Conservation (phyloP, 2,888 invertebrate species). For the Lithophane leautieri region DNA sequence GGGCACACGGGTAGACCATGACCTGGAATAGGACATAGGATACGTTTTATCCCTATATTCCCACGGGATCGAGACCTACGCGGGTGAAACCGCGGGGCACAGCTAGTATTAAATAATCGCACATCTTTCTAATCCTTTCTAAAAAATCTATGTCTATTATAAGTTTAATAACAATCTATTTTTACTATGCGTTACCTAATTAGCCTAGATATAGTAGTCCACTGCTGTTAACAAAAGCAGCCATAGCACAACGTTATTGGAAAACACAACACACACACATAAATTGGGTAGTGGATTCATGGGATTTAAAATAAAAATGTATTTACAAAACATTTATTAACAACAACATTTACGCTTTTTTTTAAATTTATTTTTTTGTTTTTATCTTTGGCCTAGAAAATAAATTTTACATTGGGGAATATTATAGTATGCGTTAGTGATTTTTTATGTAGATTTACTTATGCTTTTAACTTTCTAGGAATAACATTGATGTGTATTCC, state of each 20-base stretch:
- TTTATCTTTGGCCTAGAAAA: neutral
- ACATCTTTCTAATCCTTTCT: neutral
- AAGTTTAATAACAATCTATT: too few species aligned
- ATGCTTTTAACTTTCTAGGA: constrained; percentile 42
- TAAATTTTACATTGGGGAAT: neutral
- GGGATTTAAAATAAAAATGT: neutral
- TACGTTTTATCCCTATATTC: too few species aligned
- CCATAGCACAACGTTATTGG: neutral
- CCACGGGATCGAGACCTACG: too few species aligned
- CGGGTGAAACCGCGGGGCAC: too few species aligned
- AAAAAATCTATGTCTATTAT: neutral
- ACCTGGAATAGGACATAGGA: too few species aligned
- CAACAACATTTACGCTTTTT: too few species aligned
- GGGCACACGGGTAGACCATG: too few species aligned
- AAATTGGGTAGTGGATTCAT: neutral
- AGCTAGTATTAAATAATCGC: too few species aligned
- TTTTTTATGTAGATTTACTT: too few species aligned
- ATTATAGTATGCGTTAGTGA: neutral
- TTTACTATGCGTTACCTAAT: neutral
- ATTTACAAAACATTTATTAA: constrained; percentile 8
- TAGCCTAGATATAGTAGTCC: neutral
- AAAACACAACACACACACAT: neutral
- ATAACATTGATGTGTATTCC: constrained; percentile 61
- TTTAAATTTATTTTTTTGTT: too few species aligned
- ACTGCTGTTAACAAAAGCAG: neutral